Base-by-base conservation (phyloP, 1,140 invertebrate species). In the Halesus radiatus region DNA sequence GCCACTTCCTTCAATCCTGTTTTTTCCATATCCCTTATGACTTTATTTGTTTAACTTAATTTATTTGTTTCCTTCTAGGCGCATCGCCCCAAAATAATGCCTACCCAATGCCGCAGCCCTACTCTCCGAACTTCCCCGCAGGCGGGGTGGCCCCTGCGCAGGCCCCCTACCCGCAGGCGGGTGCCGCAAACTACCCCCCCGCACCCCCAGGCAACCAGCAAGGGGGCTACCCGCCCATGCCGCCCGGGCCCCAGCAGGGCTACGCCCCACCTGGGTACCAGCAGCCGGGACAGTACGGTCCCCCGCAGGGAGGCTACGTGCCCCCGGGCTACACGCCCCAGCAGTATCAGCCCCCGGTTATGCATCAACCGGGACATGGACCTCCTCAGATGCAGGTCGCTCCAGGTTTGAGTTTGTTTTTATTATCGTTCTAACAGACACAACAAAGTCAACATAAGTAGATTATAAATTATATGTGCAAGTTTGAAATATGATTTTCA, bases 101-200 rank as follows among this genome's bases (percentile, higher is more conserved):
- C 22, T 29, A 50, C 26, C 62, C 58, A 53, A 45, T 45, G 45
- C 76, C 76, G 87, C 87, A 88, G 86, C 6, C 87, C 87, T 87
- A 76, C 87, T 88, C 54, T 85, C 87, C 88, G 87, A 89, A 89
- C 70, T 89, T 89, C 73, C 88, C 88, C 15, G 84, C 81, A 86
- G 88, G 76, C 86, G 87, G 7, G 87, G 88, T 85, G 85, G 70
- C 45, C 22, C 68, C 56, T 54, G 85, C 84, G 80, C 88, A 88
- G 74, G 87, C 76, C 29, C 79, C 68, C 23, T 74, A 76, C 53
- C 70, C 58, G 7, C 82, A 83, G 22, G 53, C 78, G 13, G 58
- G 52, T n/a, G 66, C 68, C 13, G 68, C 18, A 3, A 16, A 26
- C 23, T 29, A n/a, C 18, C 72, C 72, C 5, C 87, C 88, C 16